phyloP scores from a whole-genome alignment of 2,797 vertebrate species.

The Jordanella pulchra region DNA sequence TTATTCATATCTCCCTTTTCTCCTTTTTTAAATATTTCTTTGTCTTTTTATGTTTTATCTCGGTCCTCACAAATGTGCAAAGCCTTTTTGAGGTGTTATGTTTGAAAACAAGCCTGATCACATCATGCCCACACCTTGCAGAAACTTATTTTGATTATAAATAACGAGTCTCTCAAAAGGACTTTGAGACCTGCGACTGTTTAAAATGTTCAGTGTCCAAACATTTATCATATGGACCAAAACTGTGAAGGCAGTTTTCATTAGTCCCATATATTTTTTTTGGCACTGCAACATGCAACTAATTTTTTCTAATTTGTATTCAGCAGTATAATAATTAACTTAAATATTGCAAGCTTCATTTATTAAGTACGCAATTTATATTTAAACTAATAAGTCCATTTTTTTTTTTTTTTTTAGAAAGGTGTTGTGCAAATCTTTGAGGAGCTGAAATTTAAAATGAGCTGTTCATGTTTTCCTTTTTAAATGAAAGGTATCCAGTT shows the following conservation, averaged over 20 bases:
- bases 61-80: no score
- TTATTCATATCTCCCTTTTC: no score
- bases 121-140: not conserved
- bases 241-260: not conserved
- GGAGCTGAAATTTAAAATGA: no score
- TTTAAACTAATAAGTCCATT: not conserved
- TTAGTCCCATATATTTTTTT: not conserved
- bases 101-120: no score
- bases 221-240: not conserved
- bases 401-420: no score
- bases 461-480: no score
- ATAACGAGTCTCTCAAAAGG: conserved; percentile 1
- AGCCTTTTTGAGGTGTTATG: no score
- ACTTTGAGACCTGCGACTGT: conserved; percentile 2
- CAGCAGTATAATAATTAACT: not conserved
- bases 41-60: no score
- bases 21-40: no score
- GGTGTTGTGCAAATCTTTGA: no score
- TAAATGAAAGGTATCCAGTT: not conserved
- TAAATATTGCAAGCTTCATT: no score
- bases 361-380: not conserved
- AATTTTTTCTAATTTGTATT: not conserved
- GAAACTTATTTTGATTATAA: conserved; percentile 13
- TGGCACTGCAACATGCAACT: not conserved
- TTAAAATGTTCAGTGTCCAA: conserved; percentile 8